Evolutionary conservation across 2,113 vertebrate genomes (phyloP), one percentile per base, ranked within the genome.

Genomic region (Embiotoca jacksoni): DNA sequence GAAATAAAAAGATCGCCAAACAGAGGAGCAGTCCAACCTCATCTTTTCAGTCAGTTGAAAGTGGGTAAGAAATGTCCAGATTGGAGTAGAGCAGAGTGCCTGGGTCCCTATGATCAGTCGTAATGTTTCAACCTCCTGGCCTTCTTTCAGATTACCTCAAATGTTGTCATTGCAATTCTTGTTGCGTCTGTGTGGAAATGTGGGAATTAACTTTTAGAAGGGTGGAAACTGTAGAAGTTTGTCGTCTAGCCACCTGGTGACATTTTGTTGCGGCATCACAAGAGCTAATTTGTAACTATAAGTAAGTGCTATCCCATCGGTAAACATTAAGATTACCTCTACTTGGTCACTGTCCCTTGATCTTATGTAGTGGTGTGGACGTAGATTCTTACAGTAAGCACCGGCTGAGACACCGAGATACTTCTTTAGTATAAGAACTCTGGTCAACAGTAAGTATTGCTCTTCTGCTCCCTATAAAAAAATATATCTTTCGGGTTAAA

Each of bases 261-360:
- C 30, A 74, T 59, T 72, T 53, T 78, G 68, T 61, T 16, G 7
- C 39, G 52, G 47, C 66, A 65, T 79, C 50, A 39, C 36, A 37
- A 37, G 56, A 32, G 82, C 73, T 90, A 89, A 91, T 82, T 16
- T 82, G 15, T 86, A 87, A 90, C 88, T 62, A 5, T 46, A 35
- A 53, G 52, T 62, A 35, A 79, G 69, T 69, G 53, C 75, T 69
- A 10, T 61, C 32, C 73, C 57, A 14, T 55, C 66, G 82, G 82
- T 88, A 81, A 92, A 86, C 78, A 81, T 66, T 91, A 88, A 91
- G 59, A 76, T 61, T n/a, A 32, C 59, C 32, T 55, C 68, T 54
- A 73, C 39, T 76, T 80, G 32, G 72, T 81, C 63, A 73, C 0
- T 52, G 78, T 82, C 76, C 63, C 59, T 47, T 60, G 58, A 68